These are phyloP conservation scores for Mamestra configurata DNA, from an alignment of 1,140 invertebrate genomes.

Conservation along the genomic window DNA sequence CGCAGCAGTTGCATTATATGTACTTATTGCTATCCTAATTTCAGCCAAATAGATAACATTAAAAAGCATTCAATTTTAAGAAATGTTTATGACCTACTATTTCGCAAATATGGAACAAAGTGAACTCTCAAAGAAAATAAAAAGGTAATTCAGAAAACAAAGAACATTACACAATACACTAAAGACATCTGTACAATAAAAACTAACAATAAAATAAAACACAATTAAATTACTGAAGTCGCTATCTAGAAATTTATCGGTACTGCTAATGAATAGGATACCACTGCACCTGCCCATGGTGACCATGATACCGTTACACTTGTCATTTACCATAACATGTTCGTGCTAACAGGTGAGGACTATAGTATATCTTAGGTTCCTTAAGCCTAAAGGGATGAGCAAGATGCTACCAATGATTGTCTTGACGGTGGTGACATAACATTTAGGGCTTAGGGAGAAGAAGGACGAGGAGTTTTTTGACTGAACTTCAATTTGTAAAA, in stretches of 20 bases:
- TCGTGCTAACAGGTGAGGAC: conserved; percentile 7
- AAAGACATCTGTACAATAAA: conserved; percentile 8
- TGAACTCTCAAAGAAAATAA: neutral
- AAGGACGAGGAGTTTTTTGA: too few relatives aligned
- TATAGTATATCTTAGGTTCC: neutral
- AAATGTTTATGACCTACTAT: neutral
- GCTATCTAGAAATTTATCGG: conserved; percentile 28
- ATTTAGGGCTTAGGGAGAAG: neutral
- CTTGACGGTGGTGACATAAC: too few relatives aligned
- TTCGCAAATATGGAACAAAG: neutral
- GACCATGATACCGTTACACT: conserved; percentile 13
- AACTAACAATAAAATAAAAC: conserved; percentile 32
- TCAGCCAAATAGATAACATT: too few relatives aligned
- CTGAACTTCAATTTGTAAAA: too few relatives aligned
- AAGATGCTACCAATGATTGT: conserved; percentile 1
- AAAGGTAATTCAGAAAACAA: neutral
- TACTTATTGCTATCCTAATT: too few relatives aligned
- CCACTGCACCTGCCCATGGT: conserved; percentile 1
- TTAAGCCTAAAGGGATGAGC: conserved; percentile 4
- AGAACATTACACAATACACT: conserved; percentile 7
- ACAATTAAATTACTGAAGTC: conserved; percentile 1
- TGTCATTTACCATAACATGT: conserved; percentile 39
- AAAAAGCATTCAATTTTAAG: too few relatives aligned
- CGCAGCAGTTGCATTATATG: too few relatives aligned
- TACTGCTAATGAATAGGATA: conserved; percentile 26